Percentiles rank a stretch among this genome's conserved stretches.
Conservation (phyloP, 2,888 invertebrate genomes). For the Chloromyia formosa region DNA sequence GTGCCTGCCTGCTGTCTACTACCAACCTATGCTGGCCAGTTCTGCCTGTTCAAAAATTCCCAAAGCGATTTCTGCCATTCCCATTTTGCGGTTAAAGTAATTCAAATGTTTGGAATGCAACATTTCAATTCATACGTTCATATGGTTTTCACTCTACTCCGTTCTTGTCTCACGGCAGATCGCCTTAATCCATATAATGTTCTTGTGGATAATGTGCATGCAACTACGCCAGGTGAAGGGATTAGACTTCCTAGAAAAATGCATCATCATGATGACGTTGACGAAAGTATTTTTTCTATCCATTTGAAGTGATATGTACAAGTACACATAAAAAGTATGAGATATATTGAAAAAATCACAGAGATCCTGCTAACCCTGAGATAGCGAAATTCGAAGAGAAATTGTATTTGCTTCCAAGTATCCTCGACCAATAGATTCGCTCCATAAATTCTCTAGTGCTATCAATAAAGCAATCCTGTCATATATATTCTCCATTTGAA, state of each 20-base stretch:
- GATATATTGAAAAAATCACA: too few species aligned
- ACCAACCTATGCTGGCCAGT: too few species aligned
- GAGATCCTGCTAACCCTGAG: background rate
- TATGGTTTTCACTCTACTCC: constrained; percentile 24
- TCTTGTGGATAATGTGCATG: background rate
- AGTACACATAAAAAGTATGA: too few species aligned
- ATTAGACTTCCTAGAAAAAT: background rate
- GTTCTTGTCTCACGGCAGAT: background rate
- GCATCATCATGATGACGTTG: constrained; percentile 16
- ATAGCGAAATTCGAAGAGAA: background rate
- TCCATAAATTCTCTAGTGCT: background rate
- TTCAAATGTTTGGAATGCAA: constrained; percentile 48
- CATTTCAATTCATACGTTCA: constrained; percentile 30
- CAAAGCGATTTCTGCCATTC: constrained; percentile 47
- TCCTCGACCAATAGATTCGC: background rate
- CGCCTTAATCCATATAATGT: background rate
- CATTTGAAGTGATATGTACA: constrained; percentile 8
- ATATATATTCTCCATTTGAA: too few species aligned
- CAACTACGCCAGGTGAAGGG: background rate
- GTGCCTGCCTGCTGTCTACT: too few species aligned
- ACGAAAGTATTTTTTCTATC: constrained; percentile 14
- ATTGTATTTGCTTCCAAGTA: background rate
- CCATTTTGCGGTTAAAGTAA: constrained; percentile 47
- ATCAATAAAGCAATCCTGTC: background rate
- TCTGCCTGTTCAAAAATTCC: constrained; percentile 18